Conservation (phyloP, 2,888 invertebrate species). For the Neria commutata region DNA sequence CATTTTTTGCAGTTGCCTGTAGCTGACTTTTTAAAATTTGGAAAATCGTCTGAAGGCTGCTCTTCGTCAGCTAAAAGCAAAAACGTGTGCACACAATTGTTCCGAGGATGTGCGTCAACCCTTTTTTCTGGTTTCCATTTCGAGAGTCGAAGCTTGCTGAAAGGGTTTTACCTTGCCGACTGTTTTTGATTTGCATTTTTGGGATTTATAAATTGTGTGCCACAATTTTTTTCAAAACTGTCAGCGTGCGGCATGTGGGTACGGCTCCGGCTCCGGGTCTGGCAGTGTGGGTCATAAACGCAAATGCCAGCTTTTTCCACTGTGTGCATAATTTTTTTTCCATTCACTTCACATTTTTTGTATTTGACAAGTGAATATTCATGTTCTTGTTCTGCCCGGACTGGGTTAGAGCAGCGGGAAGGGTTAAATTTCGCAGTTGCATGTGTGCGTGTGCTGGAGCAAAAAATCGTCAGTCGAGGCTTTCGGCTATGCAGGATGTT, state of each 20-base stretch:
- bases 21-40: slow-evolving; percentile 25
- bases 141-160: slow-evolving; percentile 32
- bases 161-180: slow-evolving; percentile 49
- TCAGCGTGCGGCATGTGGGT: slow-evolving; percentile 20
- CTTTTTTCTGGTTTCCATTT: slow-evolving; percentile 40
- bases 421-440: slow-evolving; percentile 47
- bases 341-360: slow-evolving; percentile 31
- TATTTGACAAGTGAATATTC: slow-evolving; percentile 62
- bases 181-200: slow-evolving; percentile 61
- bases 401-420: slow-evolving; percentile 37
- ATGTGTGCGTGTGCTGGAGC: slow-evolving; percentile 26
- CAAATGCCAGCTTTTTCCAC: slow-evolving; percentile 42
- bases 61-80: slow-evolving; percentile 28
- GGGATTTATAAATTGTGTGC: slow-evolving; percentile 29
- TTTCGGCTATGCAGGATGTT: slow-evolving; percentile 27
- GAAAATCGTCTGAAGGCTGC: background rate
- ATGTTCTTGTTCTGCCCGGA: slow-evolving; percentile 38
- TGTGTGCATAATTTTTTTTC: slow-evolving; percentile 15
- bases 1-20: slow-evolving; percentile 25
- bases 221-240: slow-evolving; percentile 22
- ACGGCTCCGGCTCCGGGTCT: slow-evolving; percentile 6
- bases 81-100: slow-evolving; percentile 35
- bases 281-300: slow-evolving; percentile 25
- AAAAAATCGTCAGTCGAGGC: slow-evolving; percentile 35
- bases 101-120: slow-evolving; percentile 52